These are phyloP conservation scores for Nemoura dubitans DNA, from an alignment of 2,888 invertebrate genomes.

Conservation along the genomic window DNA sequence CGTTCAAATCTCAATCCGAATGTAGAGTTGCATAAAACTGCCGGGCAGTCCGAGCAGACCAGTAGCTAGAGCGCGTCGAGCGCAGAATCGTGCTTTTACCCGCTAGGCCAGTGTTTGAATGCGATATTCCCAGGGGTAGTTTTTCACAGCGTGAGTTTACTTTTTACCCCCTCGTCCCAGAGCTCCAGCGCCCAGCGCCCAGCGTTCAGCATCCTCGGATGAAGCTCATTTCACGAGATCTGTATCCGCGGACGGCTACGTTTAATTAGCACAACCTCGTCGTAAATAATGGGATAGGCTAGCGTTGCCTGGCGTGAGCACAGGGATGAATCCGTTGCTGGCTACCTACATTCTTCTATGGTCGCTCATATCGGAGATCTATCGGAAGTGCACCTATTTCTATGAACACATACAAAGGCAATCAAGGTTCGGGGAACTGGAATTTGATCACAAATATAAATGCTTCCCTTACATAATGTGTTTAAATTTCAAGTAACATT, in stretches of 20 bases:
- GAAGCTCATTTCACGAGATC: conserved; percentile 21
- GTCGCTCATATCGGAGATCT: neutral
- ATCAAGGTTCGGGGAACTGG: too few relatives aligned
- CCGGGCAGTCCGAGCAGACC: neutral
- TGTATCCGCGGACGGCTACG: conserved; percentile 10
- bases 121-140: conserved; percentile 32
- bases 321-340: neutral
- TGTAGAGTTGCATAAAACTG: conserved; percentile 1
- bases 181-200: neutral
- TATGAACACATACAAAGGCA: too few relatives aligned
- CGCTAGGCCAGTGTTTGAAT: conserved; percentile 19
- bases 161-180: neutral
- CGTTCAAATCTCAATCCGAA: conserved; percentile 7
- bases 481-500: too few relatives aligned
- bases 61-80: too few relatives aligned
- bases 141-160: conserved; percentile 24
- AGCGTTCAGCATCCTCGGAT: neutral
- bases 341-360: neutral
- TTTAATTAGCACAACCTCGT: conserved; percentile 31
- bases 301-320: neutral
- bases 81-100: neutral
- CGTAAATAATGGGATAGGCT: conserved; percentile 34
- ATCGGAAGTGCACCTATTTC: neutral
- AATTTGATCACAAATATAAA: too few relatives aligned
- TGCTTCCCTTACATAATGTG: too few relatives aligned